phyloP scores from a whole-genome alignment of 2,797 vertebrate species.

The Tauraco hartlaubi region DNA sequence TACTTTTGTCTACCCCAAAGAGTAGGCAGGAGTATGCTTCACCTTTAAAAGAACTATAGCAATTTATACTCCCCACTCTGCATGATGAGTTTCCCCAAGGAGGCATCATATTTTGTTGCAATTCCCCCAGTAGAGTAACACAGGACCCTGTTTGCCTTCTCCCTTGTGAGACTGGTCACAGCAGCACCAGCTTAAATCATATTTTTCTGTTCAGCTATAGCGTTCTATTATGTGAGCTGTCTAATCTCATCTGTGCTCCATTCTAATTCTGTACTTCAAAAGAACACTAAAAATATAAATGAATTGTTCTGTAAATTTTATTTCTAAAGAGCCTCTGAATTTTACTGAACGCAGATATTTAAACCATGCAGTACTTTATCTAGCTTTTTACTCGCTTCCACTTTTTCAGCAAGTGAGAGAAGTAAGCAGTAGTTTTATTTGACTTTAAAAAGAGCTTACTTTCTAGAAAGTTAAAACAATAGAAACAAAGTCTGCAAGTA shows the following conservation, averaged over 20 bases:
- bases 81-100: neutral
- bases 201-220: neutral
- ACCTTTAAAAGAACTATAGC: neutral
- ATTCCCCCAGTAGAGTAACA: neutral
- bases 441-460: neutral
- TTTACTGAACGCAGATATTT: neutral
- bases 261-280: neutral
- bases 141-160: neutral
- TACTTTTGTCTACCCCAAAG: neutral
- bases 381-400: neutral
- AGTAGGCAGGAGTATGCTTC: neutral
- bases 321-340: neutral
- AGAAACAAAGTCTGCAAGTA: neutral
- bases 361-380: neutral
- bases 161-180: neutral
- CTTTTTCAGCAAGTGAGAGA: neutral
- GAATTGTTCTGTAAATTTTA: neutral
- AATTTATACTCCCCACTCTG: neutral
- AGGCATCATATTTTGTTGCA: fast-evolving
- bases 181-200: neutral
- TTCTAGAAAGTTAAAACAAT: neutral
- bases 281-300: neutral
- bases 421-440: neutral
- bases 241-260: neutral
- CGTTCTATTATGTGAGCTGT: neutral